phyloP scores from a whole-genome alignment of 1,140 invertebrate genomes.

The Drosophila pruinosa region DNA sequence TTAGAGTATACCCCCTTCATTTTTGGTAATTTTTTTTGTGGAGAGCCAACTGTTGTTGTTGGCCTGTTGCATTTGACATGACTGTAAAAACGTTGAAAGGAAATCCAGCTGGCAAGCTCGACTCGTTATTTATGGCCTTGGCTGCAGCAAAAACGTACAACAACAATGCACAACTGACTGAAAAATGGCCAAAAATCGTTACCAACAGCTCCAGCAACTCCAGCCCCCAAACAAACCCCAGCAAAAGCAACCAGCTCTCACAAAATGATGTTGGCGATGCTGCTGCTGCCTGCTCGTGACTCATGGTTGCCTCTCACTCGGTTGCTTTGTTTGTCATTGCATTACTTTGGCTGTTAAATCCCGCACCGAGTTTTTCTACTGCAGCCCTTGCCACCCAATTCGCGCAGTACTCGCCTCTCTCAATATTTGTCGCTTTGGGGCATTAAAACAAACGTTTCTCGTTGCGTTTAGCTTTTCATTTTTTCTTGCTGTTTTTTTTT shows the following conservation, averaged over 20 bases:
- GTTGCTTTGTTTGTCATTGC: slow-evolving; percentile 77
- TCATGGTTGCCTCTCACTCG: slow-evolving; percentile 30
- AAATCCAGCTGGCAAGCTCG: slow-evolving; percentile 66
- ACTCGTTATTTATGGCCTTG: slow-evolving; percentile 70
- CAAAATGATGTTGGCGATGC: not conserved
- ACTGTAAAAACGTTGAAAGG: slow-evolving; percentile 49
- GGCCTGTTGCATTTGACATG: slow-evolving; percentile 75
- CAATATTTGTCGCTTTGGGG: slow-evolving; percentile 80
- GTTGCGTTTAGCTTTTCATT: slow-evolving; percentile 57
- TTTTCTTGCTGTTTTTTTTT: slow-evolving; percentile 33
- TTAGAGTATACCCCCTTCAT: slow-evolving; percentile 23
- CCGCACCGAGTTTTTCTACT: slow-evolving; percentile 58
- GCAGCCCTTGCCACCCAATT: slow-evolving; percentile 15
- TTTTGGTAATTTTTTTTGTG: not conserved
- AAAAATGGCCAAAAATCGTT: slow-evolving; percentile 56
- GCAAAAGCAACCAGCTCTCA: slow-evolving; percentile 2
- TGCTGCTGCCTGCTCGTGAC: slow-evolving; percentile 26
- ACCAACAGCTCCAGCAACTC: slow-evolving; percentile 20
- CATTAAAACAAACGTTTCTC: slow-evolving; percentile 78
- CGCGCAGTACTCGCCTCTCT: slow-evolving; percentile 27
- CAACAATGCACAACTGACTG: slow-evolving; percentile 32
- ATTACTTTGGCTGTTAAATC: slow-evolving; percentile 77
- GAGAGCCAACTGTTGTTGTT: slow-evolving; percentile 18
- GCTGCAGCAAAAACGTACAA: slow-evolving; percentile 21
- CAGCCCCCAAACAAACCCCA: not conserved